Evolutionary conservation across 2,888 invertebrate species (phyloP), one percentile per base, ranked within the genome.

Genomic region (Carpatolechia fugitivella): DNA sequence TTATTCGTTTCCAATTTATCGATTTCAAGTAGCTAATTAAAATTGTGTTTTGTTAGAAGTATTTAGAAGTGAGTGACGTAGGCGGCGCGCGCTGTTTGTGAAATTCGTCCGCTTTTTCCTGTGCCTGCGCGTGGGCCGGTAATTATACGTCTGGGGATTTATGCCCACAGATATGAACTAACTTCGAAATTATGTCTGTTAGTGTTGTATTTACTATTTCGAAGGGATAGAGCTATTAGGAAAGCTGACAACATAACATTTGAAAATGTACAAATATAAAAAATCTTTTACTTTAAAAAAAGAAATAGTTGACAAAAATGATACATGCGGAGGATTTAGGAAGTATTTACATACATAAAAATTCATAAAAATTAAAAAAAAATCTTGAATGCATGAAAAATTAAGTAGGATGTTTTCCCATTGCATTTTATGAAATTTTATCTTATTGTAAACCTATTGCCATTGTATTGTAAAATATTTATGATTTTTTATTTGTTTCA

Each of bases 141-240:
- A 87, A 89, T 89, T 88, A 85, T 79, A 84, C 73, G 72, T 75
- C 66, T 70, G 72, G 82, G 16, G 82, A 82, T 84, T 83, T 82
- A 78, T 78, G 74, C 77, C 69, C 72, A 73, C 75, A 78, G 75
- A 78, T 79, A 73, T 36, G 50, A 29, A 49, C 47, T 16, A 47
- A 65, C 69, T 52, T 24, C 16, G 5, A 35, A 53, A 53, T 47
- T 56, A 36, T 29, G 29, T n/a, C 44, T 44, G 20, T 29, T 44
- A 44, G 44, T 48, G 40, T 18, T 18, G 5, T 14, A 7, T 6
- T 40, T 11, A 11, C 13, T n/a, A 31, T 14, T 4, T 35, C 6
- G 18, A 35, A 10, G 35, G 7, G 7, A 35, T 13, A n/a, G n/a
- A n/a, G n/a, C n/a, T n/a, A n/a, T n/a, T n/a, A n/a, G n/a, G n/a